These are phyloP conservation scores for Cosmia trapezina DNA, from an alignment of 2,888 invertebrate species.

Conservation along the genomic window DNA sequence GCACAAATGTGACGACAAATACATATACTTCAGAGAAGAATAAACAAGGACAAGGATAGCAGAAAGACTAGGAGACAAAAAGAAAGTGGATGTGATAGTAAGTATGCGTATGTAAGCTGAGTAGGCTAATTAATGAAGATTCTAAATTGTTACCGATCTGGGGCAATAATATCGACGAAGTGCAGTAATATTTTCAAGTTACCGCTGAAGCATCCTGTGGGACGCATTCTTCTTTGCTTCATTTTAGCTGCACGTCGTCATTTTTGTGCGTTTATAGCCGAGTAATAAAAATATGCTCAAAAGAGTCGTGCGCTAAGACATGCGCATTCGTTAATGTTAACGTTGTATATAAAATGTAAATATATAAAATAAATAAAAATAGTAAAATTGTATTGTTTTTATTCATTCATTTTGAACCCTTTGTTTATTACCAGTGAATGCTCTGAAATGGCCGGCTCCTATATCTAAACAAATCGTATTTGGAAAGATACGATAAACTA, in stretches of 20 bases:
- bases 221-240: not conserved
- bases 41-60: not conserved
- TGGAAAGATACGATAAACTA: not conserved
- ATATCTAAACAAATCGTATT: not conserved
- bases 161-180: not conserved
- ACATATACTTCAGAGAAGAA: not conserved
- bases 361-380: constrained; percentile 88
- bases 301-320: constrained; percentile 77
- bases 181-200: not conserved
- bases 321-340: constrained; percentile 80
- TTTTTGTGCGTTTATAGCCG: constrained; percentile 59
- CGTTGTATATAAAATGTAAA: constrained; percentile 89
- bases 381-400: constrained; percentile 74
- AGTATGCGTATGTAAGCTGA: constrained; percentile 3
- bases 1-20: constrained; percentile 46
- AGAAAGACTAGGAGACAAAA: not conserved
- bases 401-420: constrained; percentile 19
- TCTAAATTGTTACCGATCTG: not conserved
- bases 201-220: not conserved
- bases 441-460: not conserved
- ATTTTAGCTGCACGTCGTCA: not conserved
- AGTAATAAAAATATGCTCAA: constrained; percentile 82
- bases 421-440: not conserved
- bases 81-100: not conserved
- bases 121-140: not conserved